Conservation (phyloP, 2,797 vertebrate genomes). For the Pantherophis alleghaniensis region DNA sequence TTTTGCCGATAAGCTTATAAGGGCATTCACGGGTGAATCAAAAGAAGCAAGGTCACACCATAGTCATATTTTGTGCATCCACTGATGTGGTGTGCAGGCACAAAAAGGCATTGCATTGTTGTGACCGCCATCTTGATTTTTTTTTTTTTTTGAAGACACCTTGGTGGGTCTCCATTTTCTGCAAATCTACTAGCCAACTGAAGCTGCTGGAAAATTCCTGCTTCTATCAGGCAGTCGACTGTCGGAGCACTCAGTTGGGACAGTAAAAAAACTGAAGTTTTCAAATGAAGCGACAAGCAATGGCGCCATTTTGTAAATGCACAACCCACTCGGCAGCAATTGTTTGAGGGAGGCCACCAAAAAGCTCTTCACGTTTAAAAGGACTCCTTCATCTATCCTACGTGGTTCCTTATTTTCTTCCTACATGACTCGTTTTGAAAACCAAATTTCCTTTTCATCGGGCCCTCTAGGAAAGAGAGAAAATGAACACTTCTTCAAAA, state of each 20-base stretch:
- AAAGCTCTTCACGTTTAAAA: not conserved
- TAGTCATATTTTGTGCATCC: not conserved
- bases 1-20: constrained; percentile 51
- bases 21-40: not conserved
- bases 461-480: constrained; percentile 55
- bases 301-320: not conserved
- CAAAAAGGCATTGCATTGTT: not conserved
- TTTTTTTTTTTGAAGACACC: not conserved
- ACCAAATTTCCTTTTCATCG: constrained; percentile 57
- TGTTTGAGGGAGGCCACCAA: not conserved
- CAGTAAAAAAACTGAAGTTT: constrained; percentile 47
- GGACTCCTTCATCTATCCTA: not conserved
- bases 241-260: constrained; percentile 58
- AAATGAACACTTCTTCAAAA: constrained; percentile 33
- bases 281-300: constrained; percentile 21
- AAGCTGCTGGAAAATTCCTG: constrained; percentile 46
- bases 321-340: not conserved
- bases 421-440: constrained; percentile 52
- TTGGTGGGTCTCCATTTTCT: not conserved
- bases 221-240: constrained; percentile 53
- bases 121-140: not conserved
- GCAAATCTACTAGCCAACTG: constrained; percentile 57
- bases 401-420: constrained; percentile 42
- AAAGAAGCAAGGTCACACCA: not conserved
- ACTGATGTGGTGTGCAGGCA: not conserved